Evolutionary conservation across 53 echinoderm and acorn worm species (phyloP).

Genomic region (Zoroaster sp.): DNA sequence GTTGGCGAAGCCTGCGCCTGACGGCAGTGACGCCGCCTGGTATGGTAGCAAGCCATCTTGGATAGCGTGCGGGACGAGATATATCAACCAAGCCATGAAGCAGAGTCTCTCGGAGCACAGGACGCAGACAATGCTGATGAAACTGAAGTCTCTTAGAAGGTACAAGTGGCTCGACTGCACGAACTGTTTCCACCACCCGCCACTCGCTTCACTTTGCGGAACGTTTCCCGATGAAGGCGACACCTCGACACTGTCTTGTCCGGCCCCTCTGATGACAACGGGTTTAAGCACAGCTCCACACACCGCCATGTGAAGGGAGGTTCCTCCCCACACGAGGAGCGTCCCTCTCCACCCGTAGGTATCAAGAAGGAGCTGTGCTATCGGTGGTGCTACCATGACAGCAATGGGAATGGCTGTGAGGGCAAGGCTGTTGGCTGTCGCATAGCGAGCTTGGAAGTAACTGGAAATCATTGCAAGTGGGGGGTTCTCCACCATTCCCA

Average conservation of each 20-base stretch:
- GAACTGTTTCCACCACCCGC: not conserved
- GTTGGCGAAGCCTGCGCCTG: slow-evolving; percentile 18
- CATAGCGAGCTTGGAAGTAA: slow-evolving; percentile 11
- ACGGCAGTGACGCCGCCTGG: slow-evolving; percentile 17
- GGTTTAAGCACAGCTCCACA: slow-evolving; percentile 17
- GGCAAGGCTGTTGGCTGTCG: slow-evolving; percentile 13
- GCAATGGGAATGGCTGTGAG: slow-evolving; percentile 12
- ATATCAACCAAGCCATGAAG: slow-evolving; percentile 19
- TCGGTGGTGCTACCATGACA: not conserved
- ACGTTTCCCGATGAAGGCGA: not conserved
- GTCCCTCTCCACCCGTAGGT: slow-evolving; percentile 32
- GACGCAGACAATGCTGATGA: not conserved
- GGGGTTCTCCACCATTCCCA: slow-evolving; percentile 33
- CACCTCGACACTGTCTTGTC: not conserved
- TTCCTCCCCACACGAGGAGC: slow-evolving; percentile 12
- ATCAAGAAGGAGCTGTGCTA: not conserved
- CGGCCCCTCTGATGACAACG: not conserved
- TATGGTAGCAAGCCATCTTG: not conserved
- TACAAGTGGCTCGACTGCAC: slow-evolving; percentile 4
- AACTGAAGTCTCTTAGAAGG: slow-evolving; percentile 6
- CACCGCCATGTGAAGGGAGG: not conserved
- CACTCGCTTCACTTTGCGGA: not conserved
- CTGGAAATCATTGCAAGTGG: not conserved
- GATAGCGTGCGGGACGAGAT: slow-evolving; percentile 15
- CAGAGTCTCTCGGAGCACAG: slow-evolving; percentile 20